Conservation (phyloP, 2,888 invertebrate species). For the Heteropelma amictum region DNA sequence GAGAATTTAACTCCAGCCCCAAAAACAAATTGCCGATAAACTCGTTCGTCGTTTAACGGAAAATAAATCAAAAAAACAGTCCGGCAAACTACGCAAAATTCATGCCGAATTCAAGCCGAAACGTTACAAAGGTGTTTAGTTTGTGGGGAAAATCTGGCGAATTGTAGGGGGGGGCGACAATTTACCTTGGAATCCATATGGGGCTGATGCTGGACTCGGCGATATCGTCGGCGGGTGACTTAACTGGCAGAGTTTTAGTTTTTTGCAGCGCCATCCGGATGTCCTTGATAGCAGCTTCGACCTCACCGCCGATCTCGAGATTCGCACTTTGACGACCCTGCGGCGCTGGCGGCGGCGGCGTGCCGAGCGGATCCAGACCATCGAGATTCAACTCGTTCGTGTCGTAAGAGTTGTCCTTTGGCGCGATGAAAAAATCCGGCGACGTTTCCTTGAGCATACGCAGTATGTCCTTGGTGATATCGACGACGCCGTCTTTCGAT, state of each 20-base stretch:
- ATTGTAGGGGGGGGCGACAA: slow-evolving; percentile 14
- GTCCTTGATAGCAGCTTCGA: slow-evolving; percentile 88
- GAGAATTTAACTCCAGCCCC: no score
- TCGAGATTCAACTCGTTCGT: slow-evolving; percentile 81
- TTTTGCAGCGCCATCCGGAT: slow-evolving; percentile 89
- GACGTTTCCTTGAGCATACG: slow-evolving; percentile 72
- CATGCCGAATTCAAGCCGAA: background rate
- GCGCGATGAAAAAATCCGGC: slow-evolving; percentile 74
- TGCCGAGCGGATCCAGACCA: slow-evolving; percentile 84
- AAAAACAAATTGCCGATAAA: background rate
- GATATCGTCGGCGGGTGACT: slow-evolving; percentile 78
- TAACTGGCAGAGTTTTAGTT: slow-evolving; percentile 83
- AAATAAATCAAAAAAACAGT: background rate
- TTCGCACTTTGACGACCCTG: slow-evolving; percentile 74
- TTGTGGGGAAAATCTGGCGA: background rate
- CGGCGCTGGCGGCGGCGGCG: slow-evolving; percentile 76
- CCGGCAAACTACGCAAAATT: no score
- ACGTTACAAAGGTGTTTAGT: background rate
- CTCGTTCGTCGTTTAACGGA: background rate
- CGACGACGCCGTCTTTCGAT: slow-evolving; percentile 69
- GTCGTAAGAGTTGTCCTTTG: slow-evolving; percentile 75
- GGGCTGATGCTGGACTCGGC: slow-evolving; percentile 81
- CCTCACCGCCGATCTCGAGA: slow-evolving; percentile 71
- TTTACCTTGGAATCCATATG: slow-evolving; percentile 85
- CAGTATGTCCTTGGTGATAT: slow-evolving; percentile 71